Base-by-base conservation (phyloP, 1,140 invertebrate genomes). In the Bicyclus anynana region DNA sequence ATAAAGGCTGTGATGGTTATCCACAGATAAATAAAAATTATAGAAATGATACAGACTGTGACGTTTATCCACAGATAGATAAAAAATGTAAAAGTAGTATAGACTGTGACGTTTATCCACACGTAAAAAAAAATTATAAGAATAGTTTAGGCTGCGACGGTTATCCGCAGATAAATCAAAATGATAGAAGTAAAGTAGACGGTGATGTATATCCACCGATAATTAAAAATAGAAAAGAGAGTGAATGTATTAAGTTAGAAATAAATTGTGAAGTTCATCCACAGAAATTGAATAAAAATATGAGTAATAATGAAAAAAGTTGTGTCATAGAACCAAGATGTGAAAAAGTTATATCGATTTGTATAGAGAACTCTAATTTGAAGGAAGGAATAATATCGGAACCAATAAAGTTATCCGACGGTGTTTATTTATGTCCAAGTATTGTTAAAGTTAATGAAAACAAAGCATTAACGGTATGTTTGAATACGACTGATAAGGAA, bases 391-490 rank as follows among this genome's bases (percentile, higher is more conserved):
- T 55, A 20, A 55, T 55, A 21, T 47, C 53, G 10, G 53, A 55
- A 47, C 40, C 40, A 47, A 47, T 55, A 5, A 47, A 35, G 53
- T 47, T 55, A 55, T 55, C 42, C 20, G 42, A 55, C 18, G 53
- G 53, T 47, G 42, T 55, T 46, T 55, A 55, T 47, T 47, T 55
- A 55, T 55, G 53, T 55, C 53, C 53, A 16, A 55, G 53, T 55
- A 35, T 55, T 35, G 53, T 55, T 47, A 47, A 21, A 47, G 53
- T 55, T 7, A 3, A 47, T 2, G 23, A 18, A 35, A 29, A 47
- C 20, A 55, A 55, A 29, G 23, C 27, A 55, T 55, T 46, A 55
- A 47, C 42, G 10, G 23, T 47, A 14, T 55, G 53, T 47, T 35
- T 55, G 16, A 53, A 53, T 38, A 53, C 35, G 13, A 53, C 50